Evolutionary conservation across 2,888 invertebrate genomes (phyloP), one percentile per base, ranked within the genome.

Genomic region (Andrena bicolor): DNA sequence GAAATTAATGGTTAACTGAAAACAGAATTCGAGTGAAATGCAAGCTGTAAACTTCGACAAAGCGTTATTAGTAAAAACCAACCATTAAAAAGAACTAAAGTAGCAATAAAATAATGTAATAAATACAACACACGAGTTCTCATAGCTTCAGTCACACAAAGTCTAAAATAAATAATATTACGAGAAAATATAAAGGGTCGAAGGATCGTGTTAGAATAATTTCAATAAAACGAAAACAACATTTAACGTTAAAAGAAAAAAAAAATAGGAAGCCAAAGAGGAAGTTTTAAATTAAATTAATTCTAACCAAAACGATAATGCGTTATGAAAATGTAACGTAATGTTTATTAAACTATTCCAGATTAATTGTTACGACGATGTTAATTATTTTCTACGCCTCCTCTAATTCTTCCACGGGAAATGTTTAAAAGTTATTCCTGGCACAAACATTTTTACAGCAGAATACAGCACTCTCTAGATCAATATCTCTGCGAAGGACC

Each of bases 401-500:
- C 73, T 85, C 66, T 41, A 66, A 63, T 78, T 73, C 56, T 83
- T 70, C 32, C 68, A 65, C 51, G 58, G 7, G 32, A 76, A 41
- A 78, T n/a, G 23, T 32, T 68, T 41, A 28, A 63, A 61, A 61
- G 32, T 63, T 74, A 80, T 53, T 69, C 76, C 68, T 83, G 82
- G 58, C 69, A 73, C 76, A 60, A 80, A 64, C 51, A 76, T 51
- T 49, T 84, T 82, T 86, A 72, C 51, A 77, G 73, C 69, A 60
- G 66, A 82, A 72, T 77, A 71, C 53, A 70, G 56, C 35, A 79
- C 16, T 61, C 5, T 76, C 35, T 28, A 60, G 51, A 66, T 82
- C 49, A n/a, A 71, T 79, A 61, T 81, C 73, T 73, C 75, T 69
- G 48, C 41, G 63, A 69, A 83, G 77, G 60, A 87, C 86, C 87